phyloP scores from a whole-genome alignment of 2,888 invertebrate species.

The Sesia bembeciformis region DNA sequence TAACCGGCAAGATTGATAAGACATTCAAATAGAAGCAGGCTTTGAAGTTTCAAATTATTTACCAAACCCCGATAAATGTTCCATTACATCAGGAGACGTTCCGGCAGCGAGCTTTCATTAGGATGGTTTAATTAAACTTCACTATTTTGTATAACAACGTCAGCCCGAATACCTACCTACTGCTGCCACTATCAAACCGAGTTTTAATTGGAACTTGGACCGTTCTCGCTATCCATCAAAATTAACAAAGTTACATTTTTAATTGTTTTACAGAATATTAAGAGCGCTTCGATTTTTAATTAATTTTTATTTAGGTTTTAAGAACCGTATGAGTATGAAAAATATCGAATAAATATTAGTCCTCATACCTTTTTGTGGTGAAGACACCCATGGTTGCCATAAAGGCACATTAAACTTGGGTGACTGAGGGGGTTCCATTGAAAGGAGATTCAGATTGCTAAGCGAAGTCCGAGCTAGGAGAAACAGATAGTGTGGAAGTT shows the following conservation, averaged over 20 bases:
- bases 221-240: background rate
- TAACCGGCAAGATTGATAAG: background rate
- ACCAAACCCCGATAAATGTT: background rate
- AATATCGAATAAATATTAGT: too few relatives aligned
- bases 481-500: conserved; percentile 59
- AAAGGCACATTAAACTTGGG: conserved; percentile 67
- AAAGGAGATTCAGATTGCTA: conserved; percentile 38
- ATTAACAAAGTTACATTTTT: background rate
- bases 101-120: background rate
- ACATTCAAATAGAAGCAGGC: background rate
- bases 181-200: background rate
- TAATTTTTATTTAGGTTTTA: too few relatives aligned
- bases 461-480: conserved; percentile 56
- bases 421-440: conserved; percentile 68
- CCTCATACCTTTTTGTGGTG: conserved; percentile 50
- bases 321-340: too few relatives aligned
- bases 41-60: conserved; percentile 2
- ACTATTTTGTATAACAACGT: background rate
- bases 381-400: conserved; percentile 67
- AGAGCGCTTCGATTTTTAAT: too few relatives aligned
- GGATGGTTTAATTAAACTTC: background rate
- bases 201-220: conserved; percentile 11
- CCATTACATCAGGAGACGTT: background rate
- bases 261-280: background rate
- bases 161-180: background rate